Percentiles rank a stretch among this genome's conserved stretches.
Conservation (phyloP, 2,113 vertebrate species). For the Pseudolaguvia tuberculata region DNA sequence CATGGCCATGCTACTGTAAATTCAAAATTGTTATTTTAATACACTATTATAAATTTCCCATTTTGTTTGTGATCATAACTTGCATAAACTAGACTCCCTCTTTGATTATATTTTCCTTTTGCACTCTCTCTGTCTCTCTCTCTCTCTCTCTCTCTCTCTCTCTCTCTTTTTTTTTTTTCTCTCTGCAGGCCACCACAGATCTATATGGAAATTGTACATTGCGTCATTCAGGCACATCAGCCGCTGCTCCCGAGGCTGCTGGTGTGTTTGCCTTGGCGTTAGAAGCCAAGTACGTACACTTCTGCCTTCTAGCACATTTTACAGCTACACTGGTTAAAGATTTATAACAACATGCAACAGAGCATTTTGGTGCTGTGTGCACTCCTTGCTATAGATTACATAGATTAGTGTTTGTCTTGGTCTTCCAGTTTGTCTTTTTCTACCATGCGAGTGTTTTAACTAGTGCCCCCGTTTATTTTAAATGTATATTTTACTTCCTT, state of each 20-base stretch:
- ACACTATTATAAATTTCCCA: not conserved
- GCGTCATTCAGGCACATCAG: slow-evolving; percentile 95
- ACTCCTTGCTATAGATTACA: slow-evolving; percentile 8
- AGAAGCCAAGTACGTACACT: slow-evolving; percentile 90
- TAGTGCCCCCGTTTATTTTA: too few relatives aligned
- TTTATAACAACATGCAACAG: slow-evolving; percentile 23
- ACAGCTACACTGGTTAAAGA: slow-evolving; percentile 25
- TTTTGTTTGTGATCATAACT: not conserved
- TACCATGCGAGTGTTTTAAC: too few relatives aligned
- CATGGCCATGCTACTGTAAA: not conserved
- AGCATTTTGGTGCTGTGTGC: not conserved
- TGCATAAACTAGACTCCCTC: too few relatives aligned
- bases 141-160: not conserved
- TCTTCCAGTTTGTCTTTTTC: not conserved
- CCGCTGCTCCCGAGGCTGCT: slow-evolving; percentile 94
- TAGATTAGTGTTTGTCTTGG: not conserved
- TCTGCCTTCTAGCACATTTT: slow-evolving; percentile 15
- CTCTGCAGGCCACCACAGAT: slow-evolving; percentile 89
- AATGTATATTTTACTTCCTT: not conserved
- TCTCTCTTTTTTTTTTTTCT: slow-evolving; percentile 14
- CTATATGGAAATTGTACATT: slow-evolving; percentile 97
- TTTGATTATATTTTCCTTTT: not conserved
- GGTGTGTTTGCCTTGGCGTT: slow-evolving; percentile 94
- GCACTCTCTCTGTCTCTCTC: slow-evolving; percentile 12
- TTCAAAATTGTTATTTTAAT: not conserved